Evolutionary conservation across 1,140 invertebrate species (phyloP), one percentile per base, ranked within the genome.

Genomic region (Daktulosphaira vitifoliae): DNA sequence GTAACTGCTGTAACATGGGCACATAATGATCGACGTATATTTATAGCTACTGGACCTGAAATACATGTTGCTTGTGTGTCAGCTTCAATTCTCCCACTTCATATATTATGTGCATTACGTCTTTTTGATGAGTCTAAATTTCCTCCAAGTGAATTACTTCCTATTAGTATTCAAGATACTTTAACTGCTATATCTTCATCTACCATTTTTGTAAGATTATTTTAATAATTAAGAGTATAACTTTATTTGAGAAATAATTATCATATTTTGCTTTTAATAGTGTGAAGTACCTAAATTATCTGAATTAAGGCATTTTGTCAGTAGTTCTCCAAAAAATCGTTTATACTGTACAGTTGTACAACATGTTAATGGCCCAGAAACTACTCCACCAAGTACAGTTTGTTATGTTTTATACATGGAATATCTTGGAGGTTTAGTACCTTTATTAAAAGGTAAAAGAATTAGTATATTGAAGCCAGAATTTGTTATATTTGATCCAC

Each of bases 401-500:
- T 86, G 88, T 15, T 99, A 97, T 73, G 96, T 94, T 1, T 79
- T 99, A 9, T 99, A 98, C 75, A 78, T 98, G 64, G 93, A 98
- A 76, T 96, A 98, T 74, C 78, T 98, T 2, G 96, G 96, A 2
- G 96, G 95, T 9, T 78, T 98, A 9, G 90, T 99, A 52, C 96
- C 96, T 0, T 80, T 99, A 38, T 80, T 99, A 0, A 96, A 97
- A 73, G 96, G 95, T 15, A 91, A 96, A 72, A 78, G 94, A 62
- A 96, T 90, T 5, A 96, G 92, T 73, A 98, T 98, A 78, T 89
- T 99, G 51, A 81, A 93, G 50, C 96, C 96, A 0, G 96, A 98
- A 75, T 99, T 99, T 76, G 90, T 98, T 29, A 98, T 99, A 70
- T 98, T 90, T 73, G 91, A 98, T 78, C 95, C 95, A 1, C 89